Conservation (phyloP, 2,797 vertebrate species). For the Sebastes melanostomus region DNA sequence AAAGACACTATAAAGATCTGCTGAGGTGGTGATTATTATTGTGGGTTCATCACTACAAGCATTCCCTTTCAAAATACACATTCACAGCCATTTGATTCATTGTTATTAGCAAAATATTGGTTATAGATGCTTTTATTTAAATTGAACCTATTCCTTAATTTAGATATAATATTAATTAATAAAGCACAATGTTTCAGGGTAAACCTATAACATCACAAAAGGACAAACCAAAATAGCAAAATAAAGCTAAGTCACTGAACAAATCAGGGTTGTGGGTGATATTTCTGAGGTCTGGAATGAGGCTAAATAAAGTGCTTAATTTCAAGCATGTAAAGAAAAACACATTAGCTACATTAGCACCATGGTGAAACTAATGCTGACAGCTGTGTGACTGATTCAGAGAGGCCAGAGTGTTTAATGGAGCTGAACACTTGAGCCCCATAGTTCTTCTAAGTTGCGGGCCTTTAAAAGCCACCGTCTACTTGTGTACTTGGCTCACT, state of each 20-base stretch:
- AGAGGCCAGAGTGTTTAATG: not conserved
- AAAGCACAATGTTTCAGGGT: not conserved
- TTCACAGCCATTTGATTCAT: too few relatives aligned
- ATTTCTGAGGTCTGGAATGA: not conserved
- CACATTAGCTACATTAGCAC: not conserved
- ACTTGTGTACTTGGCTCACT: conserved; percentile 15
- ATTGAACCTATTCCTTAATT: not conserved
- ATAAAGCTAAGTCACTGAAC: not conserved
- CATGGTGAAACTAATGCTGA: not conserved
- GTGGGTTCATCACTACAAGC: too few relatives aligned
- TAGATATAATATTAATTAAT: not conserved
- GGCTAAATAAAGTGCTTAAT: not conserved
- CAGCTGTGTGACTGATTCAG: conserved; percentile 21
- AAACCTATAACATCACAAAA: not conserved
- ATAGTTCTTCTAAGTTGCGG: not conserved
- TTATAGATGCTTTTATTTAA: not conserved
- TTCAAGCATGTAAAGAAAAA: conserved; percentile 9
- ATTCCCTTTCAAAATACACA: too few relatives aligned
- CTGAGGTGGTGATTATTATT: too few relatives aligned
- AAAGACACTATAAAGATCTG: too few relatives aligned
- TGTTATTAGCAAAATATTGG: not conserved
- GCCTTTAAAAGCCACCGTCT: not conserved
- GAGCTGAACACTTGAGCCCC: not conserved
- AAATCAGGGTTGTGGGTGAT: not conserved
- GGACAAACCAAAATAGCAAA: not conserved